These are phyloP conservation scores for Enteromius radiatus DNA, from an alignment of 2,797 vertebrate genomes.

Conservation along the genomic window DNA sequence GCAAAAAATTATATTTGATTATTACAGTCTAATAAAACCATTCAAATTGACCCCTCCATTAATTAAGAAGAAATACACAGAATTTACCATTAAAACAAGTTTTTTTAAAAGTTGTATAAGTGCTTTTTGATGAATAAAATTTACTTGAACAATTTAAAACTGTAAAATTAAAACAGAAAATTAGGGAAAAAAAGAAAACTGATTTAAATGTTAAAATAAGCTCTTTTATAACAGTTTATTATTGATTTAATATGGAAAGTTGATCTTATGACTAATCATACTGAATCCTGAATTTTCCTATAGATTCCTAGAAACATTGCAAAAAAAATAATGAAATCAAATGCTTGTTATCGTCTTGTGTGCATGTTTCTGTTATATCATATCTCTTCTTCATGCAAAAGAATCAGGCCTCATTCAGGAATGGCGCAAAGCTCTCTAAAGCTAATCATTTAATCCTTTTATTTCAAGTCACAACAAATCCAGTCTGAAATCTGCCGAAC, in stretches of 20 bases:
- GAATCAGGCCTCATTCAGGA: conserved; percentile 71
- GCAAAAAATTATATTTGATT: too few relatives aligned
- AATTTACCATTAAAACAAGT: too few relatives aligned
- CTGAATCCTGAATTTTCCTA: too few relatives aligned
- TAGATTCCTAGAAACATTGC: not conserved
- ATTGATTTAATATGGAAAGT: not conserved
- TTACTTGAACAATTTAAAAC: not conserved
- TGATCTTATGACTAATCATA: not conserved
- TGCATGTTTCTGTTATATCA: conserved; percentile 73
- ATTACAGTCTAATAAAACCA: too few relatives aligned
- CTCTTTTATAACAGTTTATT: not conserved
- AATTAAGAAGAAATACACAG: too few relatives aligned
- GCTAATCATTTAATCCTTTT: conserved; percentile 81
- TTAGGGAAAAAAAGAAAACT: not conserved
- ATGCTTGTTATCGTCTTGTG: conserved; percentile 45
- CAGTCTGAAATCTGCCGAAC: conserved; percentile 74
- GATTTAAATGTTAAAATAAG: not conserved
- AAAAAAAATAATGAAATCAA: not conserved
- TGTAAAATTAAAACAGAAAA: too few relatives aligned
- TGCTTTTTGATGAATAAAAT: not conserved
- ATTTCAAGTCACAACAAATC: conserved; percentile 73
- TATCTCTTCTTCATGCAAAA: conserved; percentile 61
- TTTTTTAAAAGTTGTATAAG: too few relatives aligned
- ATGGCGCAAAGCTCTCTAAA: conserved; percentile 71
- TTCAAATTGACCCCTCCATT: too few relatives aligned